Conservation (phyloP, 2,113 vertebrate genomes). For the Pygoscelis adeliae region DNA sequence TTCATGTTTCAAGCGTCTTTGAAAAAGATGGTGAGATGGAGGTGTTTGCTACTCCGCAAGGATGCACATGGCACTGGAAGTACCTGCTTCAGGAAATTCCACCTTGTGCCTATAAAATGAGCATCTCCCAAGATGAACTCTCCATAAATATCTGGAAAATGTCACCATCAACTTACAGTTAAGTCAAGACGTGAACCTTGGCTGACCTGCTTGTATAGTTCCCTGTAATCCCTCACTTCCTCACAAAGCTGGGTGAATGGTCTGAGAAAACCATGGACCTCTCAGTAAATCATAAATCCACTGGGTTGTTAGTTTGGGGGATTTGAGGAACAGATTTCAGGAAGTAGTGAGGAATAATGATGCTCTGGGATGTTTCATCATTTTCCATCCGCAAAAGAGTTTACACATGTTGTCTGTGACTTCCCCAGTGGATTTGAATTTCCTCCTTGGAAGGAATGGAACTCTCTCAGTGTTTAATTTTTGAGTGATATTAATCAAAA, state of each 20-base stretch:
- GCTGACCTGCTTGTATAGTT: slow-evolving; percentile 70
- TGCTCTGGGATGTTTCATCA: slow-evolving; percentile 69
- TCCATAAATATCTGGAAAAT: slow-evolving; percentile 74
- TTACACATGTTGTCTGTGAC: slow-evolving; percentile 60
- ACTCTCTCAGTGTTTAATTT: slow-evolving; percentile 41
- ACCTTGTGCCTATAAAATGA: slow-evolving; percentile 30
- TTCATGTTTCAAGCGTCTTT: not conserved
- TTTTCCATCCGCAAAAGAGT: slow-evolving; percentile 45
- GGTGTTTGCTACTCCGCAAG: not conserved
- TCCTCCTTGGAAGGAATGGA: slow-evolving; percentile 65
- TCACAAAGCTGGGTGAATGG: slow-evolving; percentile 51
- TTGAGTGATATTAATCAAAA: slow-evolving; percentile 65
- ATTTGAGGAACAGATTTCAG: slow-evolving; percentile 70
- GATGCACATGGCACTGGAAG: not conserved
- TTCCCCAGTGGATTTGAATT: slow-evolving; percentile 50
- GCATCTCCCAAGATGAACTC: slow-evolving; percentile 39
- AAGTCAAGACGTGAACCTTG: slow-evolving; percentile 73
- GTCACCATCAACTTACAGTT: slow-evolving; percentile 27
- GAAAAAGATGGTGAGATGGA: not conserved
- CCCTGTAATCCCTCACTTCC: slow-evolving; percentile 73
- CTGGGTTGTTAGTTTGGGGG: slow-evolving; percentile 55
- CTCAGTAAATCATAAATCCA: slow-evolving; percentile 69
- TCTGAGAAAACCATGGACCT: slow-evolving; percentile 67
- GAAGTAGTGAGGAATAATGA: slow-evolving; percentile 73
- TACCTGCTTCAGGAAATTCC: slow-evolving; percentile 41